phyloP scores from a whole-genome alignment of 2,113 vertebrate species.

The Montifringilla adamsi region DNA sequence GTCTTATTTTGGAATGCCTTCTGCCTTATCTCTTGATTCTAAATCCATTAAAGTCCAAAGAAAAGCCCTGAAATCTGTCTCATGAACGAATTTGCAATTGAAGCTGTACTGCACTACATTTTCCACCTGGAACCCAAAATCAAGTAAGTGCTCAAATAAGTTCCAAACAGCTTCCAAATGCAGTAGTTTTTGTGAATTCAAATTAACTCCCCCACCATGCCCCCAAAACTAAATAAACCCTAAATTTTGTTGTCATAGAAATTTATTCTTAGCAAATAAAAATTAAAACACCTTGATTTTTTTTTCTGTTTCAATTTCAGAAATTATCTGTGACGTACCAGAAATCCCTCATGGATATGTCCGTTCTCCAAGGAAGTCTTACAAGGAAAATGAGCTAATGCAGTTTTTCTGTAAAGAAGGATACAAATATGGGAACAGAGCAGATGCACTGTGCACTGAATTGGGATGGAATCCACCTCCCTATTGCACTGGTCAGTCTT shows the following conservation, averaged over 20 bases:
- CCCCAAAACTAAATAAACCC: rapidly evolving
- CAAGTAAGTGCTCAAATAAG: neutral
- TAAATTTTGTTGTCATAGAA: neutral
- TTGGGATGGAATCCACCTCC: constrained; percentile 65
- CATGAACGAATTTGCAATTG: neutral
- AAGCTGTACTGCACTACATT: neutral
- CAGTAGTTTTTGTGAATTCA: neutral
- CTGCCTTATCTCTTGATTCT: neutral
- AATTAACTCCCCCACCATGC: neutral
- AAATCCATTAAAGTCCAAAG: neutral
- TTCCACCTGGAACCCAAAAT: neutral
- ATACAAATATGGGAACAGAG: constrained; percentile 19
- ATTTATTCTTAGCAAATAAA: neutral
- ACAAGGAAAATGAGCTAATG: constrained; percentile 51
- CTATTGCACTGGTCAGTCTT: constrained; percentile 60
- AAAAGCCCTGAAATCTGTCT: neutral
- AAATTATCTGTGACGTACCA: constrained; percentile 17
- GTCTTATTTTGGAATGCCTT: neutral
- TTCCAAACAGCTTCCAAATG: neutral
- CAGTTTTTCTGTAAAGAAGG: constrained; percentile 52
- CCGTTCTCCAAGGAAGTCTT: neutral
- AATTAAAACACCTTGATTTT: neutral
- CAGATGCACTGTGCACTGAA: constrained; percentile 44
- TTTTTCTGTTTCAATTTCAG: constrained; percentile 40
- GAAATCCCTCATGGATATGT: neutral